Evolutionary conservation across 1,140 invertebrate species (phyloP), one percentile per base, ranked within the genome.

Genomic region (Drosophila trapezifrons): DNA sequence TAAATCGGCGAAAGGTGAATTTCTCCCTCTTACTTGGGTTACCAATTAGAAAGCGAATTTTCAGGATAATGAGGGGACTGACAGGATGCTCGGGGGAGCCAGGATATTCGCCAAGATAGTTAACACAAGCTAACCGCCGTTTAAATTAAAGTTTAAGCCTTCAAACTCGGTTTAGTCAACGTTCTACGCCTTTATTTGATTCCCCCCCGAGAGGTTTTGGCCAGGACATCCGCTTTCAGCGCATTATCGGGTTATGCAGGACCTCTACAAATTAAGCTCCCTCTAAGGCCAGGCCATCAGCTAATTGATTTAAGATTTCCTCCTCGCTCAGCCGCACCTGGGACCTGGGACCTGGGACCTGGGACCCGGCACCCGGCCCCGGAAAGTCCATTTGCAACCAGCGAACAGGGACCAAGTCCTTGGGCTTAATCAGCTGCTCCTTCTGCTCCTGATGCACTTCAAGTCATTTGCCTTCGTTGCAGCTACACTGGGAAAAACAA

Each of bases 351-450:
- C n/a, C n/a, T n/a, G n/a, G n/a, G n/a, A n/a, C n/a, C n/a, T n/a
- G n/a, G n/a, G n/a, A n/a, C n/a, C n/a, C n/a, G n/a, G n/a, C n/a
- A n/a, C n/a, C 17, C 6, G 17, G 22, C 15, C 15, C 17, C 25
- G 7, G n/a, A 25, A 64, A 76, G 66, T 64, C 65, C 76, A 79
- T 83, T 82, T 78, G 54, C 46, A 45, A 4, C 15, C 20, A 57
- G 60, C 27, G 22, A 18, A 8, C 56, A 57, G 52, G 43, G 72
- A 67, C 67, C 75, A 70, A 81, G 66, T 86, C 82, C 82, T 86
- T 81, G 65, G 60, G 69, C 82, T 75, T 85, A 85, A 85, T 85
- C 78, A 86, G 81, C 64, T 66, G 71, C 74, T 71, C 42, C 64
- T 71, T 46, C 17, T 56, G 67, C 42, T 46, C 4, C 22, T 13